Base-by-base conservation (phyloP, 37 sponge, comb jelly and placozoan genomes). In the Mnemiopsis leidyi region DNA sequence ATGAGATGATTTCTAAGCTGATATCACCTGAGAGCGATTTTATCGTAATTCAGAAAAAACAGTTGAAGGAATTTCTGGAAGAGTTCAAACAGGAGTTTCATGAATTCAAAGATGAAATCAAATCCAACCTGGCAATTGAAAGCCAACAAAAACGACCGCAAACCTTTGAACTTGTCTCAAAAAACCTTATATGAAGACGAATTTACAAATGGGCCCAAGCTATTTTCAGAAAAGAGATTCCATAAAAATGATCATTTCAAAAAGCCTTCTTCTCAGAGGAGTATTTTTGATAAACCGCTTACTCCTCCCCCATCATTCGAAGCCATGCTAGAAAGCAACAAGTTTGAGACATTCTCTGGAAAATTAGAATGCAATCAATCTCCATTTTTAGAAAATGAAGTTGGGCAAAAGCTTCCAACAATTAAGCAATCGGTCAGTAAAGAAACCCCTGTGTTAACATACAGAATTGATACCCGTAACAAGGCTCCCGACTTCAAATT, bases 301-400 rank as follows among this genome's bases (percentile, higher is more conserved):
- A 85, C 90, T 24, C 90, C 90, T n/a, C 90, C 90, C 2, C 36
- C 61, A n/a, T 85, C 90, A 26, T 85, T 85, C 39, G 90, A 85
- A 85, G 32, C 90, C 21, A 23, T 85, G 40, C 48, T 85, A 1
- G 36, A 39, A 25, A 18, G 30, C 5, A 23, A 39, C 0, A 32
- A 32, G 35, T 26, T 31, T 32, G 35, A 77, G 18, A 48, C 61
- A 48, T 48, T 48, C 13, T 5, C 61, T 13, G 61, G 61, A 5
- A 48, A 48, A 13, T 13, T 48, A 48, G 61, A 48, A 48, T 48
- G 61, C 13, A 13, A 18, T 48, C 9, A 48, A 48, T 48, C 61
- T 48, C n/a, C n/a, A n/a, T n/a, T n/a, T n/a, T n/a, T n/a, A n/a
- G 13, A 48, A 48, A 13, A 48, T 48, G 9, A 5, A 18, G 61